These are phyloP conservation scores for Leucoptera coffeella DNA, from an alignment of 2,888 invertebrate genomes.

Conservation along the genomic window DNA sequence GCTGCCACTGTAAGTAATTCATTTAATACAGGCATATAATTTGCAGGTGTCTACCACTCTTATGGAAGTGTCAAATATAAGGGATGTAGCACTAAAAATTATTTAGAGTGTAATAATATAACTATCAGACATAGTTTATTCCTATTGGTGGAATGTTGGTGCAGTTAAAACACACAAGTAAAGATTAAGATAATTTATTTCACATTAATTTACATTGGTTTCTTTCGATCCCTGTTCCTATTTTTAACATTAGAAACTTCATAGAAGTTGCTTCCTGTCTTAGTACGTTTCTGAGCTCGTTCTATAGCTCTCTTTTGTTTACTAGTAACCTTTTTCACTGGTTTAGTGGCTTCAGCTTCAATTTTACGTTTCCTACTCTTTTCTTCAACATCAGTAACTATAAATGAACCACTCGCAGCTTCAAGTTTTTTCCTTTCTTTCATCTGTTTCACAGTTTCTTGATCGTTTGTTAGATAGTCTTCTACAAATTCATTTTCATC, in stretches of 20 bases:
- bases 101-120: neutral
- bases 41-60: neutral
- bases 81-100: neutral
- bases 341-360: constrained; percentile 10
- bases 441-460: constrained; percentile 38
- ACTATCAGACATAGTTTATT: constrained; percentile 9
- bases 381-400: constrained; percentile 43
- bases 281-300: constrained; percentile 68
- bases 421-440: constrained; percentile 35
- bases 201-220: too few species aligned
- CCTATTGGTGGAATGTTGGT: too few species aligned
- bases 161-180: too few species aligned
- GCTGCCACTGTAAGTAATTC: too few species aligned
- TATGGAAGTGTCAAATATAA: neutral
- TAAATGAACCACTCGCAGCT: constrained; percentile 49
- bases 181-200: too few species aligned
- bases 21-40: too few species aligned
- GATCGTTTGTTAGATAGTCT: constrained; percentile 36
- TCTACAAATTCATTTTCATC: constrained; percentile 42
- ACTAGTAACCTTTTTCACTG: constrained; percentile 59
- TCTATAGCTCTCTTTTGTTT: constrained; percentile 72
- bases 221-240: constrained; percentile 67
- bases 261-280: constrained; percentile 85
- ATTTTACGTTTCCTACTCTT: constrained; percentile 25
- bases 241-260: constrained; percentile 87